Conservation (phyloP, 2,888 invertebrate species). For the Heliconius erato region DNA sequence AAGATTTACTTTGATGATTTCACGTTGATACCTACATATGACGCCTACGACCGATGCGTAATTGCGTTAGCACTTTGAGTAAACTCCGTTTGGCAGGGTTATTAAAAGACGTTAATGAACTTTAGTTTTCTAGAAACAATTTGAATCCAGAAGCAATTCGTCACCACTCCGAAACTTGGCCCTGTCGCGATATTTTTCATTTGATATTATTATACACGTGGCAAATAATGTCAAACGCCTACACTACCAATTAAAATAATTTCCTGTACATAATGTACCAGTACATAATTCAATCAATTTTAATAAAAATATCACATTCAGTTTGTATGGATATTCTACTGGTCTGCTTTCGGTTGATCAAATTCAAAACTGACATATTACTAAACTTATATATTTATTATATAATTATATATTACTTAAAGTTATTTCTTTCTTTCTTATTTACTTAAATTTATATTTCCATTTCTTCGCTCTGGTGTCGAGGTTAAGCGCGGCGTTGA, state of each 20-base stretch:
- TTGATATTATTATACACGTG: conserved; percentile 41
- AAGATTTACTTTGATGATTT: conserved; percentile 44
- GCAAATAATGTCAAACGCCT: conserved; percentile 38
- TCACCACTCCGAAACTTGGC: conserved; percentile 55
- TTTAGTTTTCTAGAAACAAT: conserved; percentile 68
- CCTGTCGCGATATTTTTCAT: conserved; percentile 44
- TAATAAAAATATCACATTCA: conserved; percentile 4
- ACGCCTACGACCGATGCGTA: conserved; percentile 58
- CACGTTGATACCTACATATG: conserved; percentile 53
- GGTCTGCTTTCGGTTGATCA: not conserved
- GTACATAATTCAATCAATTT: conserved; percentile 32
- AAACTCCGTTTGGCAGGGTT: conserved; percentile 76
- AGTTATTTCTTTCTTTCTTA: no score
- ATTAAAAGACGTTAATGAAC: conserved; percentile 76
- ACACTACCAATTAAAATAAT: conserved; percentile 42
- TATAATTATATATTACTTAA: no score
- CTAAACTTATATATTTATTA: no score
- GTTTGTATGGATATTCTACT: not conserved
- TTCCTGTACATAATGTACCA: conserved; percentile 36
- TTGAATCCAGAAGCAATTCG: conserved; percentile 52
- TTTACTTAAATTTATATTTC: no score
- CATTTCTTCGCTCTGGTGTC: no score
- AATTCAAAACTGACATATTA: not conserved
- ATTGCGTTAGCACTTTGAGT: conserved; percentile 13
- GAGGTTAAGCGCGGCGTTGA: no score